A percentile compares a stretch with the other conserved stretches of the same genome.
These are phyloP conservation scores for Manis javanica DNA, from an alignment of 2,797 vertebrate species.

Conservation along the genomic window DNA sequence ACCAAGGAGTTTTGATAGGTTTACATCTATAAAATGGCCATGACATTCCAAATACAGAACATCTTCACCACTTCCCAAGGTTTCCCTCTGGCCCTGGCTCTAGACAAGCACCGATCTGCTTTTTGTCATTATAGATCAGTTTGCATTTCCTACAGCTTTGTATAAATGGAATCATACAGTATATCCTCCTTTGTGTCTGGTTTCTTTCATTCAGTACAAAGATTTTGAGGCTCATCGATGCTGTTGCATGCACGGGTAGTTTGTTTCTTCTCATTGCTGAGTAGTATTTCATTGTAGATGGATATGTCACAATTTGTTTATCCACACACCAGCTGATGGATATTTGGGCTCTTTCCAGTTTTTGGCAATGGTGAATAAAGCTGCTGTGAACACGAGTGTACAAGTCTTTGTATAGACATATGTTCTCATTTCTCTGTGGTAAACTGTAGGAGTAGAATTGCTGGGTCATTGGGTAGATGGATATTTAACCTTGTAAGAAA, in stretches of 20 bases:
- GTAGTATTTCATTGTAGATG: not conserved
- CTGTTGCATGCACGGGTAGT: not conserved
- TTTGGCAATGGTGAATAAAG: not conserved
- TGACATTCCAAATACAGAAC: not conserved
- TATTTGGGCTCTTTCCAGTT: not conserved
- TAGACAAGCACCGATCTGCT: not conserved
- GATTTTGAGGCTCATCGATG: not conserved
- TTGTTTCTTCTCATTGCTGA: constrained; percentile 23
- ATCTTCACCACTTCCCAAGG: not conserved
- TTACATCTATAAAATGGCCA: not conserved
- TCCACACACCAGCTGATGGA: not conserved
- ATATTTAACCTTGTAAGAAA: constrained; percentile 17
- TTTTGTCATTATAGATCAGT: not conserved
- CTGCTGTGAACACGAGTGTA: not conserved
- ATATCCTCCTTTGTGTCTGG: not conserved
- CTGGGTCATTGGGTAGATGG: not conserved
- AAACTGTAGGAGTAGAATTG: not conserved
- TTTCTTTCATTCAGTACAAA: not conserved
- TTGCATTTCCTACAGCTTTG: not conserved
- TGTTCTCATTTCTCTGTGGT: not conserved
- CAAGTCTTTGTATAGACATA: not conserved
- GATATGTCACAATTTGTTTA: not conserved
- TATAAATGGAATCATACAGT: not conserved
- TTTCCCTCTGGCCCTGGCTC: not conserved
- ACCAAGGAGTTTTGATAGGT: not conserved